These are phyloP conservation scores for Camponotus vicinus DNA, from an alignment of 1,140 invertebrate species.

Conservation along the genomic window DNA sequence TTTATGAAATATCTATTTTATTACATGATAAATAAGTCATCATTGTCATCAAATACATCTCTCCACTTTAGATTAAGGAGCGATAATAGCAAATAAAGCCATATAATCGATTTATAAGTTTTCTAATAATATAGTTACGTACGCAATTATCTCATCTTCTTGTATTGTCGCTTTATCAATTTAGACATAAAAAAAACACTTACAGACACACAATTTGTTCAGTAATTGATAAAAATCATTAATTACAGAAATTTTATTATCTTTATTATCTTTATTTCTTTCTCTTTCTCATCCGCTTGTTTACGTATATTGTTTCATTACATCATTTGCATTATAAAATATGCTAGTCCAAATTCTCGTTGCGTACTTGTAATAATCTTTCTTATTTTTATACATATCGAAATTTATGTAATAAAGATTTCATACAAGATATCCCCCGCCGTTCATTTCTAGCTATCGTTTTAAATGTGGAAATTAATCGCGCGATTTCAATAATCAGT, in stretches of 20 bases:
- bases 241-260: background rate
- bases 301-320: background rate
- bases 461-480: slow-evolving; percentile 60
- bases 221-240: slow-evolving; percentile 22
- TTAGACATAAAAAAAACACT: background rate
- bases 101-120: slow-evolving; percentile 53
- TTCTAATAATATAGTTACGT: slow-evolving; percentile 4
- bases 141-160: slow-evolving; percentile 25
- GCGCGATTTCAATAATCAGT: slow-evolving; percentile 61
- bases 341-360: background rate
- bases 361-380: background rate
- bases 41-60: slow-evolving; percentile 22
- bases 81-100: slow-evolving; percentile 41
- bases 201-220: background rate
- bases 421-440: background rate
- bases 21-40: slow-evolving; percentile 39
- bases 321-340: background rate
- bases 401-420: background rate
- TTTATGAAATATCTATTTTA: slow-evolving; percentile 51
- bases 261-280: background rate
- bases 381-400: background rate
- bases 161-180: slow-evolving; percentile 36
- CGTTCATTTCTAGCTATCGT: slow-evolving; percentile 49
- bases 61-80: slow-evolving; percentile 47
- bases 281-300: background rate